These are phyloP conservation scores for Callyntrura sp. DNA, from an alignment of 2,888 invertebrate species.

Conservation along the genomic window DNA sequence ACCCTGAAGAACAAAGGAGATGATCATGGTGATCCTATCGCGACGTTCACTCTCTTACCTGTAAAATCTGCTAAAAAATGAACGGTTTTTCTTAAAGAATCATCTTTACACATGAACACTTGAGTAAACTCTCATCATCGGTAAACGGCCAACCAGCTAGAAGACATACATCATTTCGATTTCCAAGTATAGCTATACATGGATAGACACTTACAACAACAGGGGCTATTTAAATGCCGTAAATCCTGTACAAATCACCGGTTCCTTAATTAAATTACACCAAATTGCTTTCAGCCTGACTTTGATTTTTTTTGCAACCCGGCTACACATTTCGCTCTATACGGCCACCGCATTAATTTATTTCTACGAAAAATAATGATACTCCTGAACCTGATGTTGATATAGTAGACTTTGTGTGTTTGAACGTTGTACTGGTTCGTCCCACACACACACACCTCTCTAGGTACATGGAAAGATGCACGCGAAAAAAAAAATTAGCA, in stretches of 20 bases:
- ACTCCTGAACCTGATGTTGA: conserved; percentile 10
- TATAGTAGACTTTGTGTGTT: conserved; percentile 65
- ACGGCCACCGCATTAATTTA: conserved; percentile 1
- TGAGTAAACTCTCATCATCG: not conserved
- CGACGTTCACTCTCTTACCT: not conserved
- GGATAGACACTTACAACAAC: not conserved
- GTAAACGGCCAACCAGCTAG: conserved; percentile 45
- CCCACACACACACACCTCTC: conserved; percentile 54
- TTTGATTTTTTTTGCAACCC: too few relatives aligned
- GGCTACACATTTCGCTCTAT: too few relatives aligned
- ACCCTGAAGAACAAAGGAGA: not conserved
- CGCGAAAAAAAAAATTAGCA: not conserved
- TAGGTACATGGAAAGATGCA: not conserved
- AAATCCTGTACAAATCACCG: not conserved
- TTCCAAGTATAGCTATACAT: conserved; percentile 67
- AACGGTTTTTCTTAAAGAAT: conserved; percentile 48
- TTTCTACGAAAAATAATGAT: conserved; percentile 33
- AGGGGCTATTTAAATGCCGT: not conserved
- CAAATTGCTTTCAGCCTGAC: not conserved
- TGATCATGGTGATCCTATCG: not conserved
- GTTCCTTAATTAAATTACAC: not conserved
- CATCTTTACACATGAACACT: not conserved
- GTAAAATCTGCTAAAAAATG: not conserved
- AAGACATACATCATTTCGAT: not conserved
- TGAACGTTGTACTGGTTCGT: conserved; percentile 17